A percentile compares a stretch with the other conserved stretches of the same genome.
Evolutionary conservation across 2,113 vertebrate species (phyloP).

Genomic region (Peromyscus maniculatus): DNA sequence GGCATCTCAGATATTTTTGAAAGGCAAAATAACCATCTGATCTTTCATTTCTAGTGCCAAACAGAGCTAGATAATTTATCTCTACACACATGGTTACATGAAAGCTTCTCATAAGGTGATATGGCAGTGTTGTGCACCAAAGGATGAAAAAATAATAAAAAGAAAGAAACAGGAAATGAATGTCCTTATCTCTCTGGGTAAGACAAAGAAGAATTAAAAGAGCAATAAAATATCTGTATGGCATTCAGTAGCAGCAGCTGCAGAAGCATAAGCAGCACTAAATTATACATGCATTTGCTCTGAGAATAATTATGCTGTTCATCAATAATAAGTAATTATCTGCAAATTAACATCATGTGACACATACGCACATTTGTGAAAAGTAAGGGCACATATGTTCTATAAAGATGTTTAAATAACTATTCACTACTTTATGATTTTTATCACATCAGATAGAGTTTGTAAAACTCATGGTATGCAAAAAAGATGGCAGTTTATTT

Average conservation of each 20-base stretch:
- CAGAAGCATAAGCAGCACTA: constrained; percentile 70
- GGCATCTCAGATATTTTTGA: neutral
- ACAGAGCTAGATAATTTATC: neutral
- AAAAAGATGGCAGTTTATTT: constrained; percentile 33
- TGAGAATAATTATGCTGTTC: constrained; percentile 81
- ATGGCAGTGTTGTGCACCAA: neutral
- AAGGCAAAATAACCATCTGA: constrained; percentile 48
- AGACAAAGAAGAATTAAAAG: constrained; percentile 66
- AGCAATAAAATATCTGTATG: constrained; percentile 56
- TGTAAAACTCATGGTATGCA: constrained; percentile 32
- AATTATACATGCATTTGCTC: constrained; percentile 80
- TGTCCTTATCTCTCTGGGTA: neutral
- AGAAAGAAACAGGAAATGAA: constrained; percentile 36
- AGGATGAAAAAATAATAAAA: neutral
- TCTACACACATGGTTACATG: constrained; percentile 20
- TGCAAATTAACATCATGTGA: constrained; percentile 67
- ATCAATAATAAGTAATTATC: constrained; percentile 83
- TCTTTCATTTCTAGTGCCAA: constrained; percentile 38
- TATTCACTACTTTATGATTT: constrained; percentile 41
- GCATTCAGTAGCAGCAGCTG: constrained; percentile 71
- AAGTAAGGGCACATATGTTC: constrained; percentile 74
- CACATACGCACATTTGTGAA: constrained; percentile 70
- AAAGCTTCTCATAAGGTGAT: neutral
- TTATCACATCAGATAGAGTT: constrained; percentile 60
- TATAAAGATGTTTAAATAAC: constrained; percentile 67